Evolutionary conservation across 2,797 vertebrate species (phyloP).

Genomic region (Heteromormyrus szaboi): DNA sequence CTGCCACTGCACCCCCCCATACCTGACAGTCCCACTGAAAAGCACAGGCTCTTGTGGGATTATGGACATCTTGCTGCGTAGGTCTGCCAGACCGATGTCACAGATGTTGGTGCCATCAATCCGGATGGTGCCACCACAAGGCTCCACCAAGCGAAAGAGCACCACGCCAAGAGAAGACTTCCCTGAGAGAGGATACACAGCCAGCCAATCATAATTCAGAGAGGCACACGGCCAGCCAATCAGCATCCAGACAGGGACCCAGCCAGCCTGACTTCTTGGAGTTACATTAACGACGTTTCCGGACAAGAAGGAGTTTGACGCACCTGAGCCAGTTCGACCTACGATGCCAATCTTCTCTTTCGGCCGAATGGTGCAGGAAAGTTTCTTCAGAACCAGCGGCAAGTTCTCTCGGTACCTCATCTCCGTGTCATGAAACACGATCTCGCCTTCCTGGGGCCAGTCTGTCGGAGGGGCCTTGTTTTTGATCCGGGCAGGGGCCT

Average conservation of each 20-base stretch:
- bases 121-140: slow-evolving; percentile 79
- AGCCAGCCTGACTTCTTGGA: neutral
- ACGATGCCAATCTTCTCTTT: slow-evolving; percentile 90
- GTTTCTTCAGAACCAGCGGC: slow-evolving; percentile 81
- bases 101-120: slow-evolving; percentile 82
- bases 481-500: slow-evolving; percentile 81
- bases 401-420: slow-evolving; percentile 86
- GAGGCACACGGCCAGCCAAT: neutral
- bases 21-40: slow-evolving; percentile 87
- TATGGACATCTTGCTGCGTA: slow-evolving; percentile 86
- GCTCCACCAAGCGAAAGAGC: slow-evolving; percentile 79
- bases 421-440: slow-evolving; percentile 76
- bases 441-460: slow-evolving; percentile 79
- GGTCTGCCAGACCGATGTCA: slow-evolving; percentile 82
- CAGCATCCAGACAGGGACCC: too few species aligned
- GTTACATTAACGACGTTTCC: neutral
- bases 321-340: slow-evolving; percentile 83
- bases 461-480: slow-evolving; percentile 69
- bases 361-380: slow-evolving; percentile 80
- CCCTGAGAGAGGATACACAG: slow-evolving; percentile 50
- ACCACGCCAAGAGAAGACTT: slow-evolving; percentile 85
- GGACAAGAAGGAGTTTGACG: neutral
- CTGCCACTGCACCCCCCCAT: neutral
- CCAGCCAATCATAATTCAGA: neutral
- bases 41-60: slow-evolving; percentile 91